These are phyloP conservation scores for Tupiocoris notatus DNA, from an alignment of 2,888 invertebrate species.

Conservation along the genomic window DNA sequence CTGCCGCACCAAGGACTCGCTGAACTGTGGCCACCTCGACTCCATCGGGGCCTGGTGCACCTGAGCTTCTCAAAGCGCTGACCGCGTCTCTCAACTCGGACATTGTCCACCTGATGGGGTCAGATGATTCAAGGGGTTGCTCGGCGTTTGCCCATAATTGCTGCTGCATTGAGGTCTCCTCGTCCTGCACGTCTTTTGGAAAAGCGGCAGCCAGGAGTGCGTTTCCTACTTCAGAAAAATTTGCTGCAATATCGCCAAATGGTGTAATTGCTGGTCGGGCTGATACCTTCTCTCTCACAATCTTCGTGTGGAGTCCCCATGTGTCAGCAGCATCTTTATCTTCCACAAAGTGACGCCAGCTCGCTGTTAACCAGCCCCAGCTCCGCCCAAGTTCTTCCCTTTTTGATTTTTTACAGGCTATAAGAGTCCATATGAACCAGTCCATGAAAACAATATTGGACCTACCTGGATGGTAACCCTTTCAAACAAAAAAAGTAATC, in stretches of 20 bases:
- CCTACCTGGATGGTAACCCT: too few species aligned
- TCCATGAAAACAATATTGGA: too few species aligned
- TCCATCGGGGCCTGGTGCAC: not conserved
- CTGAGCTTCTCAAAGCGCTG: not conserved
- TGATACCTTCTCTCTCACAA: slow-evolving; percentile 1
- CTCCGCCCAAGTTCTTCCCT: too few species aligned
- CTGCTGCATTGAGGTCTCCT: not conserved
- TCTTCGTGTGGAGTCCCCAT: slow-evolving; percentile 8
- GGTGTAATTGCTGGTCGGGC: not conserved
- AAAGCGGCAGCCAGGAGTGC: slow-evolving; percentile 6
- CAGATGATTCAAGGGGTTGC: not conserved
- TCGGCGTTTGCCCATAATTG: not conserved
- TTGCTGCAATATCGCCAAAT: not conserved
- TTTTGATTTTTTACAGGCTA: too few species aligned
- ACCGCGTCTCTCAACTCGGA: not conserved
- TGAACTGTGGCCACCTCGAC: slow-evolving; percentile 2
- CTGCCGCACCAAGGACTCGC: not conserved
- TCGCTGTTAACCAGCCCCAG: too few species aligned
- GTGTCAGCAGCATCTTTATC: not conserved
- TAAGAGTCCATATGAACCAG: too few species aligned
- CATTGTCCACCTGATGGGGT: not conserved
- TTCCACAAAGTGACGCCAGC: slow-evolving; percentile 3
- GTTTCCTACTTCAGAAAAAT: not conserved
- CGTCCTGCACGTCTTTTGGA: not conserved
- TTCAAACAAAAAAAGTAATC: too few species aligned